These are phyloP conservation scores for Myotis yumanensis DNA, from an alignment of 2,113 vertebrate species.

Conservation along the genomic window DNA sequence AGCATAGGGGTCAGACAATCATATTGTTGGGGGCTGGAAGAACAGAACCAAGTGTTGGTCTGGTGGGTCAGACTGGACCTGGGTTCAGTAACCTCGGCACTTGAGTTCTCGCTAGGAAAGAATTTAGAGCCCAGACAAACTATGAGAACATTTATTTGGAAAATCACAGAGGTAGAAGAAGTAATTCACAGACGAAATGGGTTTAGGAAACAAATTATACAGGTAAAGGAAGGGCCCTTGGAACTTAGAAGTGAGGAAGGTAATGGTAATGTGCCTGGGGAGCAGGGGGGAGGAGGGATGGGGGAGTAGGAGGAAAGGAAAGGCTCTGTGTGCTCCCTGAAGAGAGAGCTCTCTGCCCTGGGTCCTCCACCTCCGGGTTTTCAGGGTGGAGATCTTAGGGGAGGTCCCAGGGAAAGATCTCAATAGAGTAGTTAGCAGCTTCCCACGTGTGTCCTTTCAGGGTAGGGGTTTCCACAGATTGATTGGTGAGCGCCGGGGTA, in stretches of 20 bases:
- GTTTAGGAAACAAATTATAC: background rate
- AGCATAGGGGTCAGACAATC: background rate
- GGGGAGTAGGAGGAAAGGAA: background rate
- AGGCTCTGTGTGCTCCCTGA: no score
- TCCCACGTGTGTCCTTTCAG: background rate
- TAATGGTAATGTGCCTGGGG: background rate
- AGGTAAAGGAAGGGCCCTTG: background rate
- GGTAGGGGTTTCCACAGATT: background rate
- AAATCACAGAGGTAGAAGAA: background rate
- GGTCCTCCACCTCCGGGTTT: background rate
- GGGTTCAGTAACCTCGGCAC: background rate
- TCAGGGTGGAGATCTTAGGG: background rate
- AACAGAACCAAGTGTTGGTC: background rate
- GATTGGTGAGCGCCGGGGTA: background rate
- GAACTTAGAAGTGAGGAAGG: background rate
- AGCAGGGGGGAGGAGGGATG: no score
- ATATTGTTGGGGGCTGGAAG: background rate
- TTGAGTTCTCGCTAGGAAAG: background rate
- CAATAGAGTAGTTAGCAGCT: background rate
- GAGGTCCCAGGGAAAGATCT: background rate
- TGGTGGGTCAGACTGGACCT: background rate
- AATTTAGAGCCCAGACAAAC: background rate
- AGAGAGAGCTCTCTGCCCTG: background rate
- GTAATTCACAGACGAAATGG: background rate
- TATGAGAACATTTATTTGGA: background rate